Evolutionary conservation across 2,113 vertebrate genomes (phyloP), one percentile per base, ranked within the genome.

Genomic region (Anas platyrhynchos): DNA sequence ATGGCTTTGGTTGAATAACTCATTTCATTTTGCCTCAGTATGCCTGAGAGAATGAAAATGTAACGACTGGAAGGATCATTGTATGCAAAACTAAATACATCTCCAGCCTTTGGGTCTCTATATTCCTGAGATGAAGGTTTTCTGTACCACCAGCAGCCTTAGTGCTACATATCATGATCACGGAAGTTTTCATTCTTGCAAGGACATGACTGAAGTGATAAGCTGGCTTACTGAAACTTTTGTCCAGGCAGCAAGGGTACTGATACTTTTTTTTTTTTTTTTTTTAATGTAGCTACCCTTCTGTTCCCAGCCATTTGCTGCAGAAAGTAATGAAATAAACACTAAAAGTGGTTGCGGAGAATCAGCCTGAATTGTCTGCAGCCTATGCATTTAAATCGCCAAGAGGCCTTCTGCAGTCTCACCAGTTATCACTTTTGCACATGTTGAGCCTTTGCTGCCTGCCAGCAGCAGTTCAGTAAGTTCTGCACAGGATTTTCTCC

Each of bases 401-500:
- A 93, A 23, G 10, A 96, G 93, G 88, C 90, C 93, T 91, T 94
- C 88, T 94, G 86, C 92, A 95, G 68, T 61, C 73, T 86, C 92
- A 62, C 92, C 90, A 96, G 95, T 90, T 97, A 96, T 95, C 89
- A 77, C 88, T 96, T 41, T 41, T 86, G 91, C 86, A 93, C 95
- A 94, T 93, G 95, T 83, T 93, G 93, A 95, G 95, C 86, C 91
- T 94, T 77, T 86, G 79, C 85, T 83, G 82, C 67, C 89, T 95
- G 95, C 95, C 95, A 96, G 89, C 87, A 96, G 87, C 93, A 94
- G 79, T 95, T 96, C 94, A 81, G 59, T 41, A 58, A 94, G 56
- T 96, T 96, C 87, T 86, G 88, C 75, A 56, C 85, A 86, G 93
- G 96, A 95, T 96, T 97, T 97, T 75, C 91, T 95, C 76, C 72